Percentiles rank a stretch among this genome's conserved stretches.
These are phyloP conservation scores for Panthera uncia DNA, from an alignment of 2,113 vertebrate species.

Conservation along the genomic window DNA sequence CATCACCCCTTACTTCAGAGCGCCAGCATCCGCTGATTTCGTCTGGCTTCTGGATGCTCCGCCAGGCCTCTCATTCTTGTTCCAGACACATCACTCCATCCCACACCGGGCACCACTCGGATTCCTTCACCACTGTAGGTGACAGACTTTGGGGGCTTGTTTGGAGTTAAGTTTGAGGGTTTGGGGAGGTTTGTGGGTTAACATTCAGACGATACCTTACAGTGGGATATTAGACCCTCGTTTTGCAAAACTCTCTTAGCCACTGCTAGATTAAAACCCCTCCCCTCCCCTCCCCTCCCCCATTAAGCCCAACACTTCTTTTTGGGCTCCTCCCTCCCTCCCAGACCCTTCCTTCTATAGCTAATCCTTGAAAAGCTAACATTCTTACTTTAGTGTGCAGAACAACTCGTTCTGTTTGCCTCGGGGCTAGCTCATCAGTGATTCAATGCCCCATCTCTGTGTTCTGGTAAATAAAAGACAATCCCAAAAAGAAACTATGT, in stretches of 20 bases:
- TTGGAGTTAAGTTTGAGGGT: neutral
- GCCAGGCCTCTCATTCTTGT: neutral
- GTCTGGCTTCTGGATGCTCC: neutral
- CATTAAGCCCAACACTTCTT: neutral
- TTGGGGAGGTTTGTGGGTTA: neutral
- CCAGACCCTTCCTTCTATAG: neutral
- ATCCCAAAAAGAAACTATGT: neutral
- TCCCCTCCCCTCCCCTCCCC: no score
- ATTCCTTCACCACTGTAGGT: neutral
- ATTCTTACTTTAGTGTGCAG: neutral
- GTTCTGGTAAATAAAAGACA: slow-evolving; percentile 1
- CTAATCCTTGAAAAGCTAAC: neutral
- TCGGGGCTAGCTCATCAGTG: neutral
- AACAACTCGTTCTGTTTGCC: neutral
- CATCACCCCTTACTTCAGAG: neutral
- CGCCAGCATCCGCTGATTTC: neutral
- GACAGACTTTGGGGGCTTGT: neutral
- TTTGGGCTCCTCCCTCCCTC: neutral
- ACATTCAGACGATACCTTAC: neutral
- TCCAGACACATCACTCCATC: neutral
- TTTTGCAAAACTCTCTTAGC: neutral
- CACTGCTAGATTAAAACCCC: no score
- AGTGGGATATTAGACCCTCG: neutral
- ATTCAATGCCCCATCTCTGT: neutral
- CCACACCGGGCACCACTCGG: neutral